Conservation (phyloP, 2,113 vertebrate genomes). For the Lepus europaeus region DNA sequence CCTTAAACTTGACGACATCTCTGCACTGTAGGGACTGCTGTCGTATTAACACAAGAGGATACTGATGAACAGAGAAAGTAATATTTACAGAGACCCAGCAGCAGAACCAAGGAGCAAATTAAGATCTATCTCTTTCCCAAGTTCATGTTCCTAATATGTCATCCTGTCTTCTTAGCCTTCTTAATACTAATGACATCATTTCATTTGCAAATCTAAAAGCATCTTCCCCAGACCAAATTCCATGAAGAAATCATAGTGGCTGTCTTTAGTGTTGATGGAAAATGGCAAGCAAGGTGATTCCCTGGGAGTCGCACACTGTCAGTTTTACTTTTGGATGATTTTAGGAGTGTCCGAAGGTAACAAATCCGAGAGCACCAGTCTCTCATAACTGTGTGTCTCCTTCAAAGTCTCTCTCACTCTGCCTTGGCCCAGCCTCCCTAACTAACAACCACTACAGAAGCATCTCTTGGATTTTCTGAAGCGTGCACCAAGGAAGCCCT, state of each 20-base stretch:
- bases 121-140: background rate
- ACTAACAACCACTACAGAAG: conserved; percentile 40
- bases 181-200: background rate
- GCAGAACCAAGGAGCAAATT: background rate
- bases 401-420: background rate
- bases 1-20: background rate
- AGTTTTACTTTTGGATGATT: rapidly evolving
- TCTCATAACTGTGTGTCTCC: background rate
- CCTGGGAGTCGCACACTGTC: background rate
- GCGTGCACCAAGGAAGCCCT: background rate
- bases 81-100: background rate
- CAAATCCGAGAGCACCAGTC: background rate
- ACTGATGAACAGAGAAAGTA: background rate
- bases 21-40: rapidly evolving
- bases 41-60: background rate
- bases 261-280: background rate
- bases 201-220: background rate
- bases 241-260: background rate
- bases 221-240: background rate
- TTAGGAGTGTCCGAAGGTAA: background rate
- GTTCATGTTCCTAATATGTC: no score
- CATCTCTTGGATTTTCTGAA: background rate
- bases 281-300: background rate
- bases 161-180: background rate
- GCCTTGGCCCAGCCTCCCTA: background rate